phyloP scores from a whole-genome alignment of 2,113 vertebrate genomes.

The Cepphus grylle region DNA sequence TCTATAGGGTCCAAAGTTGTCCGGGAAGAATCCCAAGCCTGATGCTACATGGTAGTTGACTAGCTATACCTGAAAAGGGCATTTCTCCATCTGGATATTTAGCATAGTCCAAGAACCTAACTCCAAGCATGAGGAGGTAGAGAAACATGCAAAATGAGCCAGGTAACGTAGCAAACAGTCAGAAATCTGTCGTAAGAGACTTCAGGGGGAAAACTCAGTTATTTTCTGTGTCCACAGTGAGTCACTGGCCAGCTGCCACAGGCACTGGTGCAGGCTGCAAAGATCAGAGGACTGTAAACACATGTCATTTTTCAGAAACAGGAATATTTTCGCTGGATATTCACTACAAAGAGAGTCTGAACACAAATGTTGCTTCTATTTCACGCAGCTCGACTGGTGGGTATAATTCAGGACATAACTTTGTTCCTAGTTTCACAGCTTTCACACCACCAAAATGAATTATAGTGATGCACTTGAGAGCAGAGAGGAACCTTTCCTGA shows the following conservation, averaged over 20 bases:
- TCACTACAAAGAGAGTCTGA: background rate
- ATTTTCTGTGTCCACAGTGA: background rate
- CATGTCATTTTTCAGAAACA: background rate
- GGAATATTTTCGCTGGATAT: background rate
- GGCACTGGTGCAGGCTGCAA: background rate
- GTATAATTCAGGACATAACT: background rate
- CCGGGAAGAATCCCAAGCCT: background rate
- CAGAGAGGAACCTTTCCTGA: background rate
- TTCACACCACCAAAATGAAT: background rate
- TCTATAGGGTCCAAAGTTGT: background rate
- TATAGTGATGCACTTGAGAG: background rate
- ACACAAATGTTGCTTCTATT: background rate
- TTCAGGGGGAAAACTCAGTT: background rate
- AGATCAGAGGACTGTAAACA: background rate
- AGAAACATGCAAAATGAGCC: background rate
- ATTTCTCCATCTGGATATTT: background rate
- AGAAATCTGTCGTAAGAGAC: background rate
- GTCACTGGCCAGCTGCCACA: background rate
- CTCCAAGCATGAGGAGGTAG: background rate
- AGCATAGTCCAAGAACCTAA: background rate
- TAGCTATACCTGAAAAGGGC: background rate
- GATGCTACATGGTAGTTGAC: background rate
- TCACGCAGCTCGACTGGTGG: accelerated
- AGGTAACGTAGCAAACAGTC: background rate
- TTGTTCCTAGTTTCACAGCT: background rate